These are phyloP conservation scores for Corythucha ciliata DNA, from an alignment of 2,888 invertebrate genomes.

Conservation along the genomic window DNA sequence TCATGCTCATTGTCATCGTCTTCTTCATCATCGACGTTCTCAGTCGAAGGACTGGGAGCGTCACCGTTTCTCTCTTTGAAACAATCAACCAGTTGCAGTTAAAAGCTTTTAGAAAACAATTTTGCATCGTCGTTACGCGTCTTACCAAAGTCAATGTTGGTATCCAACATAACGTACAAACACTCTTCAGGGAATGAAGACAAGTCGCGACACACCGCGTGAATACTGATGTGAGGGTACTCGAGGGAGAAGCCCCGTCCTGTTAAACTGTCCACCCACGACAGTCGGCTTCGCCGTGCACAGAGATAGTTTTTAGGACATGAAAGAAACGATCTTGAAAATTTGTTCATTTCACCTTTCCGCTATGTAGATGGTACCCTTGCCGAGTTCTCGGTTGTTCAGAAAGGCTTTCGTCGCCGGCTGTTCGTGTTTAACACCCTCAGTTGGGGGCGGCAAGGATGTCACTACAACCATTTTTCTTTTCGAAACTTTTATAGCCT, in stretches of 20 bases:
- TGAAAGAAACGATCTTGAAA: no score
- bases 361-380: conserved; percentile 29
- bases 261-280: conserved; percentile 49
- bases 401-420: conserved; percentile 23
- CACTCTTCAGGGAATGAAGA: conserved; percentile 56
- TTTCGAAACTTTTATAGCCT: no score
- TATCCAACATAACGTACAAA: conserved; percentile 61
- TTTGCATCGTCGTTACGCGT: conserved; percentile 2
- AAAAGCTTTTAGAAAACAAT: conserved; percentile 20
- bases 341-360: conserved; percentile 25
- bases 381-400: conserved; percentile 26
- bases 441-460: conserved; percentile 25
- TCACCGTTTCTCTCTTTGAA: no score
- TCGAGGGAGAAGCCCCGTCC: conserved; percentile 58
- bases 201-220: conserved; percentile 62
- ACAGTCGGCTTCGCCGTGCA: conserved; percentile 46
- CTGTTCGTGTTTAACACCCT: conserved; percentile 27
- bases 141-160: conserved; percentile 25
- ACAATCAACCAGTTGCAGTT: conserved; percentile 16
- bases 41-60: no score
- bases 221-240: conserved; percentile 64
- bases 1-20: conserved; percentile 47
- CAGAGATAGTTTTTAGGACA: background rate
- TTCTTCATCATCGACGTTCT: no score
- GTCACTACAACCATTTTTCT: conserved; percentile 29